Percentiles rank a stretch among this genome's conserved stretches.
Conservation (phyloP, 92 coral and sea anemone genomes). For the Palythoa heliodiscus region DNA sequence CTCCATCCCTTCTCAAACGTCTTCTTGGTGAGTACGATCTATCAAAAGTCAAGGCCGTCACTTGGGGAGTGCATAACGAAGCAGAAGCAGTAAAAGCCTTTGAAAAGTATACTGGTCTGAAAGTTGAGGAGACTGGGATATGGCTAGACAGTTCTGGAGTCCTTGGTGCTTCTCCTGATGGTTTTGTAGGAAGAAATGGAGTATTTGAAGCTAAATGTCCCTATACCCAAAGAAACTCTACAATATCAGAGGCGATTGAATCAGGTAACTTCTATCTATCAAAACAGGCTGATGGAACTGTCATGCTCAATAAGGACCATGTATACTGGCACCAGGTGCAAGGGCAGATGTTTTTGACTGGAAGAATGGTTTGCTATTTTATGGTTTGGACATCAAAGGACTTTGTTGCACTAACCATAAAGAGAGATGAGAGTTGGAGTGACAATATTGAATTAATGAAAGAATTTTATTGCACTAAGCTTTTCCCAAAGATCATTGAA, state of each 20-base stretch:
- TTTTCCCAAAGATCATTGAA: slow-evolving; percentile 54
- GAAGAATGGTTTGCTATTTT: slow-evolving; percentile 48
- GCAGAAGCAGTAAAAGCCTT: slow-evolving; percentile 58
- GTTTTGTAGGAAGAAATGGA: slow-evolving; percentile 48
- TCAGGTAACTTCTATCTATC: slow-evolving; percentile 44
- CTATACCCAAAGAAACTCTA: slow-evolving; percentile 37
- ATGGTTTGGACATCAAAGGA: slow-evolving; percentile 56
- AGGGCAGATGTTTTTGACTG: slow-evolving; percentile 46
- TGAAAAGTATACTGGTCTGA: slow-evolving; percentile 19
- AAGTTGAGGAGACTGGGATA: slow-evolving; percentile 54
- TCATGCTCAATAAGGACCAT: slow-evolving; percentile 42
- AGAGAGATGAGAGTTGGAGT: slow-evolving; percentile 50
- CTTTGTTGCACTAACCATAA: slow-evolving; percentile 26
- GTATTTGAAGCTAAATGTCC: slow-evolving; percentile 64
- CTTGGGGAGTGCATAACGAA: slow-evolving; percentile 49
- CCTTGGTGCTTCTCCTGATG: slow-evolving; percentile 64
- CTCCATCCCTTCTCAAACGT: too few relatives aligned
- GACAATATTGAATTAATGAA: slow-evolving; percentile 38
- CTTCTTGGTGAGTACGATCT: slow-evolving; percentile 27
- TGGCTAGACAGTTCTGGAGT: slow-evolving; percentile 59
- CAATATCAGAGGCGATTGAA: slow-evolving; percentile 52
- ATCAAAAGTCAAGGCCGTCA: slow-evolving; percentile 20
- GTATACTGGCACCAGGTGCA: slow-evolving; percentile 59
- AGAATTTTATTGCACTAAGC: slow-evolving; percentile 43
- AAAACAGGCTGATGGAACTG: slow-evolving; percentile 32